A percentile compares a stretch with the other conserved stretches of the same genome.
Conservation (phyloP, 2,888 invertebrate genomes). For the Priocnemis perturbator region DNA sequence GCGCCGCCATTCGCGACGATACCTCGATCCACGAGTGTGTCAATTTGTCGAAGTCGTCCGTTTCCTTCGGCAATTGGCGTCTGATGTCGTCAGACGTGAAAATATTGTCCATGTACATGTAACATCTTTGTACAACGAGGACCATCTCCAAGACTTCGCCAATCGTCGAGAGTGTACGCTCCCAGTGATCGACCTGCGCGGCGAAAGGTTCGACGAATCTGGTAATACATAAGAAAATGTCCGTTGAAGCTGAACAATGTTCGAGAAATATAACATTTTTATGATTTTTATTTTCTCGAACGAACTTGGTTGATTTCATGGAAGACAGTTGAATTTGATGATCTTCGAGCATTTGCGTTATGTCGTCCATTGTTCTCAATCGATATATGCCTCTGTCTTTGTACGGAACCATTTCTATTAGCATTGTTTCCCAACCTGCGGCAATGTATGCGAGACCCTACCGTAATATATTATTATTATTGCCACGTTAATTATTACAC, state of each 20-base stretch:
- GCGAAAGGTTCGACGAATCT: slow-evolving; percentile 91
- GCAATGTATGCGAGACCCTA: slow-evolving; percentile 80
- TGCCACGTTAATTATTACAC: no score
- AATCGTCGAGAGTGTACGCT: slow-evolving; percentile 87
- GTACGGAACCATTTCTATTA: slow-evolving; percentile 84
- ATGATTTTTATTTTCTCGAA: no score
- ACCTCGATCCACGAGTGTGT: slow-evolving; percentile 75
- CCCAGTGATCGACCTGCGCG: slow-evolving; percentile 90
- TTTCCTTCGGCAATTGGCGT: slow-evolving; percentile 87
- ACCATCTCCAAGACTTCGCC: slow-evolving; percentile 88
- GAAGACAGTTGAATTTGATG: slow-evolving; percentile 89
- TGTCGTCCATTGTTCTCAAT: slow-evolving; percentile 87
- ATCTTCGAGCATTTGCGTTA: slow-evolving; percentile 87
- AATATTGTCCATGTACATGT: slow-evolving; percentile 92
- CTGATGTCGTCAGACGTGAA: slow-evolving; percentile 92
- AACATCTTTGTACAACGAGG: slow-evolving; percentile 89
- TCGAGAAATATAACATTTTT: no score
- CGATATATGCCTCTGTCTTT: slow-evolving; percentile 81
- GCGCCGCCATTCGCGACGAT: slow-evolving; percentile 62
- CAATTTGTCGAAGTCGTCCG: slow-evolving; percentile 84
- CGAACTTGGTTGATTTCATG: slow-evolving; percentile 87
- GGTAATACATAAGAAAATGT: background rate
- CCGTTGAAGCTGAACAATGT: no score
- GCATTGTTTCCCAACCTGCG: slow-evolving; percentile 84
- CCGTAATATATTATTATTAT: background rate